Evolutionary conservation across 1,140 invertebrate genomes (phyloP), one percentile per base, ranked within the genome.

Genomic region (Aphelenchoides fujianensis): DNA sequence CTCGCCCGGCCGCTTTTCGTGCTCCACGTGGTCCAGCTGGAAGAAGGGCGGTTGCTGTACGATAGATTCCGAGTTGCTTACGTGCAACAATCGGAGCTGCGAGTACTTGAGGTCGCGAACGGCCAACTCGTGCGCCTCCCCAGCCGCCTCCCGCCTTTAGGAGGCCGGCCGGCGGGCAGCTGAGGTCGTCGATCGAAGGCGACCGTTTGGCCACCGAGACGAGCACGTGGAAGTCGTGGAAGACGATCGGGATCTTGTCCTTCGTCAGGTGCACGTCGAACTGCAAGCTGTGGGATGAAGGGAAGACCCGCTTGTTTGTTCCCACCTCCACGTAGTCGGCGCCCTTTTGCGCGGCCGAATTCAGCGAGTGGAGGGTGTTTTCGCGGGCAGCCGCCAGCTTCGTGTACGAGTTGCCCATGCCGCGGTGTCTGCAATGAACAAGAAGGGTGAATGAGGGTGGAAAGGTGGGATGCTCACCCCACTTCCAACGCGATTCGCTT

Each of bases 251-350:
- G 1, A 77, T 54, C 64, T 74, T 82, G 54, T 82, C 80, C 61
- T 84, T 84, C 2, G 83, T 84, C 52, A 83, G 52, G 35, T 83
- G 83, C 2, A 84, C 83, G 68, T 83, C 83, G 37, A 84, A 83
- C 77, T 1, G 69, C 73, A 36, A 79, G 71, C 16, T 3, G 7
- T 59, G 5, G 7, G 19, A 7, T 7, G 55, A 9, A 59, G 7
- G 7, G 23, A 16, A 59, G 23, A 7, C 7, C 23, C 23, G 7
- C 7, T 59, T 59, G 19, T 5, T 7, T 7, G 19, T 9, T n/a
- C 7, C 23, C 19, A 69, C 31, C 66, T 80, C 78, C 9, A 80
- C 78, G 70, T 75, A 79, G 55, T 79, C 78, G 2, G 79, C 79
- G n/a, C 82, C 82, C 19, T 82, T 74, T 41, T 78, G 73, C 7